Base-by-base conservation (phyloP, 1,140 invertebrate genomes). In the Aphelenchoides fujianensis region DNA sequence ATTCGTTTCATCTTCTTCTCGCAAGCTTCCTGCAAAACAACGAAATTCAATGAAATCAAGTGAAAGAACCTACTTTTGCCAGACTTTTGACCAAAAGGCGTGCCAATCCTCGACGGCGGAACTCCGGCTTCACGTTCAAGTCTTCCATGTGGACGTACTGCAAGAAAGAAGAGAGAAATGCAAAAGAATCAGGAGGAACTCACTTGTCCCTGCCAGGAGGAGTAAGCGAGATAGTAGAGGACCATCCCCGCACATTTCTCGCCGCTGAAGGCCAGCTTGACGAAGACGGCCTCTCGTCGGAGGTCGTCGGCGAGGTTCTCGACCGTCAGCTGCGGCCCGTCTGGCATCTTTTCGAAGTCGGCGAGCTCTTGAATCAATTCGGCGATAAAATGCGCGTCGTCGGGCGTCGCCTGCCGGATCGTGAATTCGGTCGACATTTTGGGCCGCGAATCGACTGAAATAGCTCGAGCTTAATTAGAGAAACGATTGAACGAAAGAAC, bases 81-180 rank as follows among this genome's bases (percentile, higher is more conserved):
- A 93, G 87, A 35, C 87, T 84, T 69, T 88, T 83, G 70, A 92
- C 89, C 1, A 95, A 85, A 72, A 85, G 86, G n/a, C 85, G 86
- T 0, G 92, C 92, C 64, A 92, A 85, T 2, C 91, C 90, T 32
- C 86, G 86, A 0, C 86, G 86, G 41, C 92, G 86, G 80, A 89
- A 88, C 3, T 86, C 80, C 0, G 88, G 86, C 35, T 89, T 88
- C 0, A 94, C 89, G 84, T 91, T 93, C 30, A 95, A 78, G 84
- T 95, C 92, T 86, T 95, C 92, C 31, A 93, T 84, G 85, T 90
- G 90, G 72, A 92, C 87, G 0, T 88, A 80, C 73, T 78, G 31
- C n/a, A 61, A 61, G 2, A 16, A 61, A 31, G n/a, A n/a, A n/a
- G n/a, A n/a, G n/a, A n/a, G 16, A 61, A 31, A 48, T 2, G 1